Evolutionary conservation across 2,797 vertebrate species (phyloP), one percentile per base, ranked within the genome.

Genomic region (Muraenolepis orangiensis): DNA sequence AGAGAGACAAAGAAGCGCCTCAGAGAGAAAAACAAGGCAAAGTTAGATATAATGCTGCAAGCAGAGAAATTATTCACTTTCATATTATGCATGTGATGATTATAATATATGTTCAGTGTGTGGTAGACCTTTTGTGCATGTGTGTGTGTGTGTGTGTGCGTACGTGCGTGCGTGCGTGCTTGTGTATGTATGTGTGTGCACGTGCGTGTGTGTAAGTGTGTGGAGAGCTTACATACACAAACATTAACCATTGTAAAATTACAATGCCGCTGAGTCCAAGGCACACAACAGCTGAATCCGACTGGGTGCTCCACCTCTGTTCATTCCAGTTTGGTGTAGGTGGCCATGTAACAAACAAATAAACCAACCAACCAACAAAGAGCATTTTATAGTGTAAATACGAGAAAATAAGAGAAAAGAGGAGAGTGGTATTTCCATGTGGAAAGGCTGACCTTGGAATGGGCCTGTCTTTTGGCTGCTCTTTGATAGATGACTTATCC

Each of bases 401-500:
- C 46, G 20, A 51, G 20, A 16, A 5, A n/a, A 18, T 4, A 51
- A 51, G 6, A 20, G 14, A 6, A 16, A 51, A 18, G 6, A 51
- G 20, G 6, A 20, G 14, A 6, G 18, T 20, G 16, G 46, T n/a
- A 6, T 18, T 51, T 51, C 46, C 46, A 76, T 46, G 70, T 69
- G 78, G 23, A 23, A 66, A 11, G 61, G 80, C 70, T 87, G 88
- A 91, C 92, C 88, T 91, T 91, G 87, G 76, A 11, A 36, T 61
- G 78, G 71, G 29, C 71, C 81, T 80, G 72, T 77, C 16, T 61
- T 57, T 72, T 79, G 81, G 77, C 85, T 82, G 74, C 76, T 78
- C 74, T 81, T n/a, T 85, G 84, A 88, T 84, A 82, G 80, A 90
- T 87, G 75, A 75, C 80, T 82, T 73, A 76, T 82, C 78, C 67